Percentiles rank a stretch among this genome's conserved stretches.
These are phyloP conservation scores for Sciurus niger DNA, from an alignment of 2,113 vertebrate genomes.

Conservation along the genomic window DNA sequence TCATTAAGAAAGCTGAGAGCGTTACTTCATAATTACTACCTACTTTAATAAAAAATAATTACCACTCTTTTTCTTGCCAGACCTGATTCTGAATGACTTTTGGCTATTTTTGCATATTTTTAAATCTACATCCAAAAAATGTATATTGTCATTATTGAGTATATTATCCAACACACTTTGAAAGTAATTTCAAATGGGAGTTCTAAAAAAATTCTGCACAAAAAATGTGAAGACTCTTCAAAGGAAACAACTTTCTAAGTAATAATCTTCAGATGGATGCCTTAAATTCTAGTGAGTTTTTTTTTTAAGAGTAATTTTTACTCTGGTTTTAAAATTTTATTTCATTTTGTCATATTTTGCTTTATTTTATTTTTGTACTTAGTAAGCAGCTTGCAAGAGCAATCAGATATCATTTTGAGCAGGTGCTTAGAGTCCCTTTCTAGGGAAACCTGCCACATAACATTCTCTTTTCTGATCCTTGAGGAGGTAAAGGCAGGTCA, in stretches of 20 bases:
- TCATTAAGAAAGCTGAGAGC: constrained; percentile 2
- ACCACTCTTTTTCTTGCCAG: constrained; percentile 43
- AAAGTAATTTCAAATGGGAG: constrained; percentile 44
- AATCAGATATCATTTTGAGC: constrained; percentile 34
- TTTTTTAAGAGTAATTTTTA: neutral
- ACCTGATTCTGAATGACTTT: constrained; percentile 12
- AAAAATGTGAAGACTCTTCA: neutral
- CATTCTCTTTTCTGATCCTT: neutral
- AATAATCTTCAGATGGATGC: neutral
- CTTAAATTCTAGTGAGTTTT: neutral
- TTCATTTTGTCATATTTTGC: neutral
- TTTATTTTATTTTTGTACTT: neutral
- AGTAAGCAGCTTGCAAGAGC: constrained; percentile 51
- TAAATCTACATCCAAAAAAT: constrained; percentile 40
- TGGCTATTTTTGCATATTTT: constrained; percentile 16
- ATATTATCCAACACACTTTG: neutral
- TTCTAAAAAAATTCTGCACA: constrained; percentile 39
- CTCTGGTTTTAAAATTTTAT: constrained; percentile 3
- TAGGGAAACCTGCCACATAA: neutral
- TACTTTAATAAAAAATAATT: constrained; percentile 60
- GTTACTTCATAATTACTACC: constrained; percentile 48
- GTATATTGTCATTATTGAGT: neutral
- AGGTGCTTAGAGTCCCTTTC: neutral
- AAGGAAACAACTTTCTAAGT: neutral
- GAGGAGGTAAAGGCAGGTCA: neutral